Evolutionary conservation across 2,113 vertebrate species (phyloP).

Genomic region (Myotis davidii): DNA sequence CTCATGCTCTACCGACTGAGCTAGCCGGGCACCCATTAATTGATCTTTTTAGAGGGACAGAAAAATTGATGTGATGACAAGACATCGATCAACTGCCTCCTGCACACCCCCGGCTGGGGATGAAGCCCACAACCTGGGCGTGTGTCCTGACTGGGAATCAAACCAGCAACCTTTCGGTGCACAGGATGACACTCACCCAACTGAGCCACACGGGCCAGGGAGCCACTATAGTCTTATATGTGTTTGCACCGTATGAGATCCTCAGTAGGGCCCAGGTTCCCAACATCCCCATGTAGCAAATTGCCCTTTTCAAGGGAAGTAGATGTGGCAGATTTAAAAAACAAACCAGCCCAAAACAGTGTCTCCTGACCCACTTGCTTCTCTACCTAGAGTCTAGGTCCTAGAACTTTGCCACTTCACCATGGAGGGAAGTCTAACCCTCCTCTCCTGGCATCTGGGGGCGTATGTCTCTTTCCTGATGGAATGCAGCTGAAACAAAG

Average conservation of each 20-base stretch:
- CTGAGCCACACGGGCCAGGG: too few relatives aligned
- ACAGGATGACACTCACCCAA: too few relatives aligned
- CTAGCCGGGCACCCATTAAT: slow-evolving; percentile 89
- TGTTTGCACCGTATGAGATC: background rate
- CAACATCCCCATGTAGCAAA: background rate
- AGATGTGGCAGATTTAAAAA: background rate
- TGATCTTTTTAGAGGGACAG: too few relatives aligned
- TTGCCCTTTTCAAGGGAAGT: background rate
- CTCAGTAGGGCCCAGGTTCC: background rate
- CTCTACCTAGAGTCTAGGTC: background rate
- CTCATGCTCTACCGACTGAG: slow-evolving; percentile 99
- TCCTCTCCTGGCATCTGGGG: background rate
- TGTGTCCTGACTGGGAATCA: too few relatives aligned
- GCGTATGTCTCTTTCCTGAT: background rate
- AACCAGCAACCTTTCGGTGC: too few relatives aligned
- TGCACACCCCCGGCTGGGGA: too few relatives aligned
- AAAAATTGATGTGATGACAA: too few relatives aligned
- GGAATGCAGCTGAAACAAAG: too few relatives aligned
- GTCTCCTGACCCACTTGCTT: background rate
- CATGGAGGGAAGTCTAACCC: background rate
- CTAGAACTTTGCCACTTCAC: background rate
- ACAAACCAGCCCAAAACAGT: background rate
- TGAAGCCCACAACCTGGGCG: too few relatives aligned
- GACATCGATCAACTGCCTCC: too few relatives aligned
- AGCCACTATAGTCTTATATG: too few relatives aligned